Evolutionary conservation across 2,888 invertebrate genomes (phyloP).

Genomic region (Xestia c-nigrum): DNA sequence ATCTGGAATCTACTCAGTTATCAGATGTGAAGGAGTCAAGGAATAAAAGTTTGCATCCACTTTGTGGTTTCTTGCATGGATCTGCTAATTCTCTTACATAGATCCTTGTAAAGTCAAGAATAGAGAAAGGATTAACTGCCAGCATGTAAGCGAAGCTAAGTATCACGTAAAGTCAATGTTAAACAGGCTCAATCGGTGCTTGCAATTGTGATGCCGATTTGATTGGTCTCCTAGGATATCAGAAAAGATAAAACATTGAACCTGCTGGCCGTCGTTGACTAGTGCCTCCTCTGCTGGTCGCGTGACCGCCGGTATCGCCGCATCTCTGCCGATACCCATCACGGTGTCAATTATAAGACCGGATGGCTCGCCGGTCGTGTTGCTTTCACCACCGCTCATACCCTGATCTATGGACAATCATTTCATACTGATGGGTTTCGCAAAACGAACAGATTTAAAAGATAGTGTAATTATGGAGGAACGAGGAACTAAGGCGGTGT

Average conservation of each 20-base stretch:
- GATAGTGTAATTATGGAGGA: constrained; percentile 49
- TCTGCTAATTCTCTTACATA: not conserved
- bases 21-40: not conserved
- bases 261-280: constrained; percentile 25
- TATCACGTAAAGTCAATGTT: not conserved
- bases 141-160: not conserved
- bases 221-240: not conserved
- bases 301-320: constrained; percentile 58
- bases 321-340: constrained; percentile 62
- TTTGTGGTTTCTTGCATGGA: not conserved
- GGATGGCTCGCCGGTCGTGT: constrained; percentile 54
- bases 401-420: constrained; percentile 58
- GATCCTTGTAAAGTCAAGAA: not conserved
- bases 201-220: not conserved
- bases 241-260: not conserved
- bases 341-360: constrained; percentile 60
- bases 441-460: constrained; percentile 36
- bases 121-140: not conserved
- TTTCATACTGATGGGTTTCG: constrained; percentile 47
- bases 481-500: constrained; percentile 19
- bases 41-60: not conserved
- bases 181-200: not conserved
- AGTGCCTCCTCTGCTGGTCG: constrained; percentile 34
- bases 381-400: constrained; percentile 59
- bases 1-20: not conserved